phyloP scores from a whole-genome alignment of 2,113 vertebrate genomes.

The Vicugna pacos region DNA sequence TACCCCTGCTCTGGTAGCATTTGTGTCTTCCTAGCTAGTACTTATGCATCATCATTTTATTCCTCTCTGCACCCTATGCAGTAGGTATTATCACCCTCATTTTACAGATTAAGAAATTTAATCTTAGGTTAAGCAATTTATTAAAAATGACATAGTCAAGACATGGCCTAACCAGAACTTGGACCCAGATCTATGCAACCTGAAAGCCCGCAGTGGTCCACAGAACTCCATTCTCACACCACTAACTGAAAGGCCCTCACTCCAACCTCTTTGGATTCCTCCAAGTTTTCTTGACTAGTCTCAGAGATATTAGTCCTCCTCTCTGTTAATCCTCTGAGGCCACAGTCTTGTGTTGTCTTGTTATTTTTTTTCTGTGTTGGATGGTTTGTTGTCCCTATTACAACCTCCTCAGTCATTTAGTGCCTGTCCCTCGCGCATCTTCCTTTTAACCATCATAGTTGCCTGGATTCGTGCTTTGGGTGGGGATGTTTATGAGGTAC shows the following conservation, averaged over 20 bases:
- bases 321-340: neutral
- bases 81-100: neutral
- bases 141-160: neutral
- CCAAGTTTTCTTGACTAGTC: neutral
- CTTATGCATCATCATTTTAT: neutral
- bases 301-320: neutral
- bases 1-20: neutral
- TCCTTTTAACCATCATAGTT: neutral
- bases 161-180: neutral
- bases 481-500: neutral
- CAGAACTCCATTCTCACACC: neutral
- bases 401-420: neutral
- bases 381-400: neutral
- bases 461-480: neutral
- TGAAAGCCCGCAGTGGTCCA: neutral
- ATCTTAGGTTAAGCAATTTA: neutral
- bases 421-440: neutral
- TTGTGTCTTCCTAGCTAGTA: neutral
- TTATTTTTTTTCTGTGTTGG: neutral
- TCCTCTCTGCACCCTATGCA: neutral
- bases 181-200: neutral
- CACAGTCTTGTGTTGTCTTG: neutral
- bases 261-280: neutral
- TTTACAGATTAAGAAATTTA: slow-evolving; percentile 13
- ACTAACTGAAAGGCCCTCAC: neutral